Base-by-base conservation (phyloP, 2,888 invertebrate genomes). In the Leptinotarsa peninsularis region DNA sequence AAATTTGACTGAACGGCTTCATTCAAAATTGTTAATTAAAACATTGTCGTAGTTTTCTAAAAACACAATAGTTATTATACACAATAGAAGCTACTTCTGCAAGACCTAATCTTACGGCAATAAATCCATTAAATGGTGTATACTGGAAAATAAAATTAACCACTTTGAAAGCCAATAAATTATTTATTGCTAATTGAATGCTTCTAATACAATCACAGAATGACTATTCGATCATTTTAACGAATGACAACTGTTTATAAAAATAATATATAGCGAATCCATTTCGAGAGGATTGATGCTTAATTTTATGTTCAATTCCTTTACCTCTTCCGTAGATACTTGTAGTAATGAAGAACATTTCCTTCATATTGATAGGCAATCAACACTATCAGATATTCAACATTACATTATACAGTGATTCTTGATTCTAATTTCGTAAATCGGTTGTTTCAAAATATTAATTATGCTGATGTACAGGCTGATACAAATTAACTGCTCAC, bases 111-210 rank as follows among this genome's bases (percentile, higher is more conserved):
- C 43, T 54, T 68, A 21, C 54, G 72, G 49, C 72, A 72, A 75
- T 75, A 75, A 75, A 75, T 69, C 66, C 49, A 67, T 71, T 60
- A 72, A 72, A 69, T 66, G 67, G 66, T 72, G 69, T 72, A 72
- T 71, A 67, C 75, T 70, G 66, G 54, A 66, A 68, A 67, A 75
- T 70, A 73, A 71, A 76, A 70, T 70, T 63, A 71, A 73, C 68
- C 66, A 67, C 67, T 73, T 73, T 70, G 58, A 75, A 21, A 49
- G 73, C 49, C 71, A 71, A 77, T 77, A 77, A 77, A 75, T 71
- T 72, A 75, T 73, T 75, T 75, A 73, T 71, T 75, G 74, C 72
- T 77, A 73, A 77, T 77, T 73, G 66, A 77, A 75, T 72, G 75
- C 63, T 75, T 67, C 67, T 75, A 58, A 75, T 72, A 70, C 70